A percentile compares a stretch with the other conserved stretches of the same genome.
Conservation (phyloP, 2,797 vertebrate species). For the Lacerta viridis region DNA sequence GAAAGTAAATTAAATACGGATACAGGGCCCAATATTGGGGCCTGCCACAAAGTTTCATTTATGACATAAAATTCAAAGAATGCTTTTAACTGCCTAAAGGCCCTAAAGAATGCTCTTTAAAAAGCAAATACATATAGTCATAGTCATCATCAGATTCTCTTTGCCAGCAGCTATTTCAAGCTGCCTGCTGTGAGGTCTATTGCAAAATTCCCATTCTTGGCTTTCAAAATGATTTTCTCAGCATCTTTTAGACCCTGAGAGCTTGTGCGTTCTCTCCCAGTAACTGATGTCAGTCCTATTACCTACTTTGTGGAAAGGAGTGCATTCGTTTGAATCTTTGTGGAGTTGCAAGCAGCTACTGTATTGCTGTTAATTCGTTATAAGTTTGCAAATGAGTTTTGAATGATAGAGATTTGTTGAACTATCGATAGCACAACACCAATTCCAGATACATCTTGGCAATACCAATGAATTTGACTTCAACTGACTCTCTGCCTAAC, state of each 20-base stretch:
- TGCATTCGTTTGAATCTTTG: neutral
- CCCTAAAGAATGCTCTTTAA: neutral
- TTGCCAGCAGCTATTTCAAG: constrained; percentile 14
- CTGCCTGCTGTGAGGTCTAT: constrained; percentile 10
- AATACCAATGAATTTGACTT: neutral
- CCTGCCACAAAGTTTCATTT: neutral
- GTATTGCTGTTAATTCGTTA: neutral
- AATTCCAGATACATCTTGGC: neutral
- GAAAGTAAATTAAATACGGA: too few relatives aligned
- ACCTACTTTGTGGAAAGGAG: neutral
- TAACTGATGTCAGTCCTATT: neutral
- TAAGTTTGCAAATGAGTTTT: constrained; percentile 24
- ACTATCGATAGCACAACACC: neutral
- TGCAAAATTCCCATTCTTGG: constrained; percentile 17
- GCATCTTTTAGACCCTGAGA: constrained; percentile 7
- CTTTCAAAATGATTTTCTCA: constrained; percentile 30
- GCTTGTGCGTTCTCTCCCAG: neutral
- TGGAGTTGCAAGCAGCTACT: neutral
- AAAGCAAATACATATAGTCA: constrained; percentile 15
- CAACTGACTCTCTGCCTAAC: neutral
- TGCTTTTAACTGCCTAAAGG: neutral
- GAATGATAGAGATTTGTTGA: constrained; percentile 3
- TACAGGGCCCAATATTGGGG: neutral
- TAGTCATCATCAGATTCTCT: constrained; percentile 7
- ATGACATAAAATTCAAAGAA: neutral